Base-by-base conservation (phyloP, 1,140 invertebrate species). In the Penaeus japonicus region DNA sequence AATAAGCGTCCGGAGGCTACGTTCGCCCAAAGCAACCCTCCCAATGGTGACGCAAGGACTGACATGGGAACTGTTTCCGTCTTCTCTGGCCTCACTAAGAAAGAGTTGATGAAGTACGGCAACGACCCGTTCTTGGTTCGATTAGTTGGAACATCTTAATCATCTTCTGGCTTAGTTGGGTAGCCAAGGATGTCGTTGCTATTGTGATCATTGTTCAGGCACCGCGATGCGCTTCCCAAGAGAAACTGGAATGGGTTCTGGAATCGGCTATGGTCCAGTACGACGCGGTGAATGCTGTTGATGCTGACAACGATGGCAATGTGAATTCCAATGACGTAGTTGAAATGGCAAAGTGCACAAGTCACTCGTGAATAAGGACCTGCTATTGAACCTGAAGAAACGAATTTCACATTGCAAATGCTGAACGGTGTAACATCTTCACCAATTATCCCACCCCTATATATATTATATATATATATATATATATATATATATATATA, bases 61-160 rank as follows among this genome's bases (percentile, higher is more conserved):
- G 80, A 88, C 57, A 59, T 88, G 54, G 24, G 27, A 18, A 12
- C 20, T 4, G 80, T 32, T 55, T 80, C 47, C 4, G 20, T 70
- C 32, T 96, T 97, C 90, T 94, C 96, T 24, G 97, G 97, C 15
- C 95, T 98, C 94, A 95, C 95, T 7, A 98, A 98, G 92, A 97
- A 98, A 91, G 97, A 98, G 92, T 92, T 98, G 77, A 95, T 98
- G 96, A 97, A 97, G 92, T 93, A 92, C 85, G 96, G 96, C 0
- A 97, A 97, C 91, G 97, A 98, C 93, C 97, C 97, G 53, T 98
- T 97, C 92, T 98, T 97, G 97, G 94, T 97, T 47, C 94, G 95
- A 78, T 92, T 97, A 73, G 97, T 91, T 97, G 96, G 96, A 93
- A 95, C 89, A 94, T 98, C 81, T 98, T 98, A 92, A 93, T 96